Evolutionary conservation across 2,888 invertebrate genomes (phyloP).

Genomic region (Cryptus armator): DNA sequence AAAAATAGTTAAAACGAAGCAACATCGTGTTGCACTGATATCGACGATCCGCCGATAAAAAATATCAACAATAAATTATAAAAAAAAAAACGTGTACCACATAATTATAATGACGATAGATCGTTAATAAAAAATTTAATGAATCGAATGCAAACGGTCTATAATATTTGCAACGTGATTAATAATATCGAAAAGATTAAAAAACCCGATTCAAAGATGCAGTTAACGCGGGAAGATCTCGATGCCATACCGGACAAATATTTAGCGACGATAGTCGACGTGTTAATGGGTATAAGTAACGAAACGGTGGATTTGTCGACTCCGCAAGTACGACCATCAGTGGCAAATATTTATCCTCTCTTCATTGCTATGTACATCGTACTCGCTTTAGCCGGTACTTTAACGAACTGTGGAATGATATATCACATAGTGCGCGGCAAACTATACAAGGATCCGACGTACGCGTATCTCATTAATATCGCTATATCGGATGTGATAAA

Average conservation of each 20-base stretch:
- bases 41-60: neutral
- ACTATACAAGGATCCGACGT: conserved; percentile 88
- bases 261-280: conserved; percentile 81
- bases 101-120: no score
- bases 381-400: conserved; percentile 87
- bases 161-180: neutral
- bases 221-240: conserved; percentile 41
- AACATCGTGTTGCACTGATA: neutral
- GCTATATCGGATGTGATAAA: conserved; percentile 89
- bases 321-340: conserved; percentile 87
- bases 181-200: neutral
- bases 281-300: conserved; percentile 82
- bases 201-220: conserved; percentile 30
- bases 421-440: conserved; percentile 86
- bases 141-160: neutral
- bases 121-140: neutral
- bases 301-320: conserved; percentile 86
- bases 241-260: conserved; percentile 66
- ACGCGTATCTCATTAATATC: conserved; percentile 89
- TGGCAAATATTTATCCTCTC: conserved; percentile 87
- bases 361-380: conserved; percentile 88
- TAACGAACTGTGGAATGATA: conserved; percentile 88
- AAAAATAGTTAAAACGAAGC: neutral
- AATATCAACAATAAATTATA: neutral
- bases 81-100: neutral